Evolutionary conservation across 2,797 vertebrate genomes (phyloP).

Genomic region (Melanotaenia boesemani): DNA sequence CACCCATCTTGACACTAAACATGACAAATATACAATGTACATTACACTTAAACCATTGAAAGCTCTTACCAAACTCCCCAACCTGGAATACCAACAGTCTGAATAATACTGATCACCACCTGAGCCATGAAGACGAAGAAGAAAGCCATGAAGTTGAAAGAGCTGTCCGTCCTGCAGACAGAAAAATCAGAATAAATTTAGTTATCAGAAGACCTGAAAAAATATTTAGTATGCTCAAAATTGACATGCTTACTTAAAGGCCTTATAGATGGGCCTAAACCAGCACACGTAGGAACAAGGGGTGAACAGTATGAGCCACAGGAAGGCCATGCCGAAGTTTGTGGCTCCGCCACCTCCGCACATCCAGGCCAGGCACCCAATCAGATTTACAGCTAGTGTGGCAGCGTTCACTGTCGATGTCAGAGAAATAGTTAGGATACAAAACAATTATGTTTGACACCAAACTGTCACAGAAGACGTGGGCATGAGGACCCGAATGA

Average conservation of each 20-base stretch:
- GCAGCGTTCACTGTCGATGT: conserved; percentile 88
- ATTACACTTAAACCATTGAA: conserved; percentile 4
- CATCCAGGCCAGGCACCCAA: conserved; percentile 97
- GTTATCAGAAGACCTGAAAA: neutral
- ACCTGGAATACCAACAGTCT: conserved; percentile 89
- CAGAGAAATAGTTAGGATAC: conserved; percentile 26
- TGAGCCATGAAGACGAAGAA: conserved; percentile 97
- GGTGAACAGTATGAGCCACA: conserved; percentile 97
- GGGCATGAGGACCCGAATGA: too few species aligned
- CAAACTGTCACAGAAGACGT: neutral
- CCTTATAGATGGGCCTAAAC: conserved; percentile 97
- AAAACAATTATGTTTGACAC: neutral
- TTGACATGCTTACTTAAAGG: conserved; percentile 88
- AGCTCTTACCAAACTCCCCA: conserved; percentile 95
- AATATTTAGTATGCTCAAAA: neutral
- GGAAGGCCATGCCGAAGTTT: conserved; percentile 94
- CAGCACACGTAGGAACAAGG: conserved; percentile 96
- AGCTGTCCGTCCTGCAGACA: conserved; percentile 92
- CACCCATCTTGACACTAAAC: neutral
- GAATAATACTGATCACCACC: conserved; percentile 90
- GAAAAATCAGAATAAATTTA: neutral
- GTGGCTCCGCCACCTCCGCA: conserved; percentile 87
- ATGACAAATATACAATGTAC: neutral
- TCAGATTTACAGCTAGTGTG: conserved; percentile 89
- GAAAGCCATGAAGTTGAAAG: conserved; percentile 98